Base-by-base conservation (phyloP, 2,797 vertebrate genomes). In the Pipistrellus kuhlii region DNA sequence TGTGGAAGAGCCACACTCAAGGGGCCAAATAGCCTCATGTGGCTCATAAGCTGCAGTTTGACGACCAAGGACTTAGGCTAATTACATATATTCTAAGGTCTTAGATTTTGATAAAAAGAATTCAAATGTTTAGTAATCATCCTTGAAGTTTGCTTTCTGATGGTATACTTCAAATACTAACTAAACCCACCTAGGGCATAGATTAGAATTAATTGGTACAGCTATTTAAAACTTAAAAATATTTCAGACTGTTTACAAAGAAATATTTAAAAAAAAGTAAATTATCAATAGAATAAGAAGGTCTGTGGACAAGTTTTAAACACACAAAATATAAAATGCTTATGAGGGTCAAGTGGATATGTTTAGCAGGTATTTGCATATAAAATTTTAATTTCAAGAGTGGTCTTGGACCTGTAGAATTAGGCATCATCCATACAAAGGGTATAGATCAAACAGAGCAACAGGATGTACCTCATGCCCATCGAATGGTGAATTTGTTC, bases 221-320 rank as follows among this genome's bases (percentile, higher is more conserved):
- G 73, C 41, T 78, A 12, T 80, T 94, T 90, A 88, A 88, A 92
- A 85, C 35, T 46, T 68, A 84, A 94, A 41, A 38, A 35, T 71
- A 76, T 8, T 77, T 76, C 38, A 92, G 8, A 68, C 2, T 76
- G 0, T 75, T 66, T 72, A 32, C 23, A 59, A 48, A 87, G 44
- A 92, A 83, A 21, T 44, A 81, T 78, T 75, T 92, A 80, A 3
- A 82, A 80, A 3, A 82, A 85, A 15, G 35, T 73, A 73, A 90
- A 51, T 80, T 75, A 82, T 51, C 64, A 94, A 57, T 18, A 66
- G 66, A 80, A 35, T 30, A 82, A 9, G 25, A 90, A 93, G 21
- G 6, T 77, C 30, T 85, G 7, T 44, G n/a, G n/a, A 9, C 68
- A 81, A 81, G 18, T 85, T 55, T 57, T 85, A 86, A 32, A 85